Evolutionary conservation across 2,797 vertebrate species (phyloP).

Genomic region (Sebastes miniatus): DNA sequence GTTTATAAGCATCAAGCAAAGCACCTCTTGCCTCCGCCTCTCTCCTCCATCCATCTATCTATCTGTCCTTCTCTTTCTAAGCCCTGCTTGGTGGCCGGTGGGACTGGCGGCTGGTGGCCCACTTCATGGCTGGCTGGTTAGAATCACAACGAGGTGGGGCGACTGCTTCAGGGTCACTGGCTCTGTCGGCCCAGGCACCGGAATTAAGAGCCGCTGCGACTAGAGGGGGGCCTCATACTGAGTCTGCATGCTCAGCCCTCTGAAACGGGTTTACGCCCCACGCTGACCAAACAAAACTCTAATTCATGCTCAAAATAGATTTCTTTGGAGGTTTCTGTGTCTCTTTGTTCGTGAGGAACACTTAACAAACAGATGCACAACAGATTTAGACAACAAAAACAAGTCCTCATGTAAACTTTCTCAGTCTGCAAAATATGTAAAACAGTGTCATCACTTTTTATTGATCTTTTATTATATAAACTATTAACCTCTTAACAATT

Average conservation of each 20-base stretch:
- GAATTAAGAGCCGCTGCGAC: conserved; percentile 76
- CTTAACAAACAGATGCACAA: not conserved
- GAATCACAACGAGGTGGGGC: conserved; percentile 79
- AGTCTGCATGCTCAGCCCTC: conserved; percentile 65
- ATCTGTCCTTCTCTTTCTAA: conserved; percentile 22
- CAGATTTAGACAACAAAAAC: not conserved
- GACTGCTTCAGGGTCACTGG: conserved; percentile 82
- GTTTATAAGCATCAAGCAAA: not conserved
- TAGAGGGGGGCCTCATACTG: conserved; percentile 71
- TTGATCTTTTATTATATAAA: no score
- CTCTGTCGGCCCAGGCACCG: conserved; percentile 68
- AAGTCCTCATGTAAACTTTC: not conserved
- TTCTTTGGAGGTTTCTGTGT: conserved; percentile 33
- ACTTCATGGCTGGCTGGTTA: conserved; percentile 81
- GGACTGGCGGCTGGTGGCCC: conserved; percentile 62
- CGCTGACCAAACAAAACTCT: conserved; percentile 60
- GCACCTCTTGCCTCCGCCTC: not conserved
- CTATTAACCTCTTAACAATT: no score
- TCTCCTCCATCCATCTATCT: conserved; percentile 5
- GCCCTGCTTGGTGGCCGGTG: conserved; percentile 29
- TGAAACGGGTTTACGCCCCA: conserved; percentile 58
- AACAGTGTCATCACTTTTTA: not conserved
- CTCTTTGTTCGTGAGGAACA: not conserved
- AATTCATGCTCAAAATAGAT: conserved; percentile 50
- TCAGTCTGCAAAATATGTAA: not conserved